Conservation (phyloP, 1,140 invertebrate species). For the Andricus grossulariae region DNA sequence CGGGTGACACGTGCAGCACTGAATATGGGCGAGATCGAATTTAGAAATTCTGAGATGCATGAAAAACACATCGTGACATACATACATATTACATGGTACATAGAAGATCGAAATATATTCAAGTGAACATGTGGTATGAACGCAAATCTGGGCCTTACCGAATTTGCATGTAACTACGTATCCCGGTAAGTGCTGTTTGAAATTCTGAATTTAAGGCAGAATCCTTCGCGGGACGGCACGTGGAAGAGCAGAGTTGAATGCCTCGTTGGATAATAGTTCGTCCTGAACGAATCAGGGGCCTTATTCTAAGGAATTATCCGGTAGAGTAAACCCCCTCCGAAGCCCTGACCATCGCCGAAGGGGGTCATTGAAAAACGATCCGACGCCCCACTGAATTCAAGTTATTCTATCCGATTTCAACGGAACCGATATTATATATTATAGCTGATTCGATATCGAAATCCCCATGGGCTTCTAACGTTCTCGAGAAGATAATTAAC, state of each 20-base stretch:
- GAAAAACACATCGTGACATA: slow-evolving; percentile 31
- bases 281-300: slow-evolving; percentile 19
- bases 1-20: not conserved
- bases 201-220: slow-evolving; percentile 14
- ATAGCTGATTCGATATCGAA: not conserved
- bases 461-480: not conserved
- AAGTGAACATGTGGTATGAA: not conserved
- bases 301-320: not conserved
- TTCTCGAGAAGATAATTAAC: not conserved
- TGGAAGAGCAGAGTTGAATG: slow-evolving; percentile 23
- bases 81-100: slow-evolving; percentile 16
- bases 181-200: slow-evolving; percentile 11
- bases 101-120: not conserved
- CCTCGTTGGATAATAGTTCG: slow-evolving; percentile 21
- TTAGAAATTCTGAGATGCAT: slow-evolving; percentile 26
- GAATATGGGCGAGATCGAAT: slow-evolving; percentile 21
- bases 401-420: not conserved
- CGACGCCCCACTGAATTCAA: slow-evolving; percentile 3
- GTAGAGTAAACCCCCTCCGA: slow-evolving; percentile 14
- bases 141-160: slow-evolving; percentile 1
- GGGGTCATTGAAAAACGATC: slow-evolving; percentile 26
- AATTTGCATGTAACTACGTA: slow-evolving; percentile 16
- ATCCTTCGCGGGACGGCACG: slow-evolving; percentile 22
- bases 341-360: not conserved
- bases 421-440: not conserved